Conservation (phyloP, 2,113 vertebrate species). For the Salvelinus sp. region DNA sequence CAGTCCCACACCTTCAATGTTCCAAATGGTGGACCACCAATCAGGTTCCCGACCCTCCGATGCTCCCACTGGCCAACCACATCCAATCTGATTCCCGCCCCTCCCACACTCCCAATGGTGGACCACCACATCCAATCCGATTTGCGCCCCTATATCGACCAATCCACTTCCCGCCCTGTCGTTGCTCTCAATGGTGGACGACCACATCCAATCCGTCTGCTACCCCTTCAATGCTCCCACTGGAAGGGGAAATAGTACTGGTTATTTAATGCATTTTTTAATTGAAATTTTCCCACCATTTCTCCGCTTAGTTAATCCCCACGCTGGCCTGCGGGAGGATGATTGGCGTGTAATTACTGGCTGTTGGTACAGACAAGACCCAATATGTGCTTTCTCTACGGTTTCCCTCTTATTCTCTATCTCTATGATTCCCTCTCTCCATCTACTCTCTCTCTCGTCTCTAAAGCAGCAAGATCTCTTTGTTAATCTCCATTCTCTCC, state of each 20-base stretch:
- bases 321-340: slow-evolving; percentile 60
- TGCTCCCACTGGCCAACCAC: background rate
- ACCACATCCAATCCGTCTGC: background rate
- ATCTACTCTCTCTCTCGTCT: background rate
- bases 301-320: slow-evolving; percentile 70
- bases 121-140: background rate
- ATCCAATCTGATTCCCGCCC: background rate
- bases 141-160: background rate
- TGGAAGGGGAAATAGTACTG: slow-evolving; percentile 25
- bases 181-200: background rate
- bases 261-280: slow-evolving; percentile 69
- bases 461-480: slow-evolving; percentile 24
- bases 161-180: background rate
- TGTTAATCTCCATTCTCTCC: slow-evolving; percentile 15
- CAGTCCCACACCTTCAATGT: background rate
- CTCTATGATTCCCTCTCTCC: slow-evolving; percentile 18
- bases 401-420: slow-evolving; percentile 18
- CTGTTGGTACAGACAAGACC: slow-evolving; percentile 51
- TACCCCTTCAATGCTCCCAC: slow-evolving; percentile 13
- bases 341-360: slow-evolving; percentile 76
- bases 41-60: background rate
- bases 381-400: slow-evolving; percentile 44
- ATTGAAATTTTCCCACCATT: slow-evolving; percentile 76
- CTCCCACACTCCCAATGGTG: background rate
- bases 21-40: background rate